A percentile compares a stretch with the other conserved stretches of the same genome.
These are phyloP conservation scores for Marmota monax DNA, from an alignment of 2,113 vertebrate genomes.

Conservation along the genomic window DNA sequence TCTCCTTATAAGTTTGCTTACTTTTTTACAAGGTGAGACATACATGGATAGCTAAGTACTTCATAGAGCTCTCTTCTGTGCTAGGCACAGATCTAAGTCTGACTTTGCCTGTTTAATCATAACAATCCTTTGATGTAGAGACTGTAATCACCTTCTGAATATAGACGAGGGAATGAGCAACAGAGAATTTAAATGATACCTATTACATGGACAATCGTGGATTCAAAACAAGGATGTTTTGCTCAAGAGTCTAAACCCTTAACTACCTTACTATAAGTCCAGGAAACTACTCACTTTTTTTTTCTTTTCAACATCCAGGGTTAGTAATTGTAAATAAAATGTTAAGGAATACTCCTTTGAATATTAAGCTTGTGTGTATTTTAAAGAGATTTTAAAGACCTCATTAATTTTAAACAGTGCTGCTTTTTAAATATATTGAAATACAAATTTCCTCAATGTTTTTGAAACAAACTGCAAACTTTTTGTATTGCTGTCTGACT, in stretches of 20 bases:
- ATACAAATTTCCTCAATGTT: neutral
- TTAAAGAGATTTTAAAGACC: neutral
- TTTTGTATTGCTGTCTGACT: neutral
- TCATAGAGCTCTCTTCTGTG: neutral
- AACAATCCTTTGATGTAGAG: neutral
- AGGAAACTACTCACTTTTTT: neutral
- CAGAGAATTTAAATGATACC: neutral
- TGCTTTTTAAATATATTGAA: neutral
- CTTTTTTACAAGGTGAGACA: neutral
- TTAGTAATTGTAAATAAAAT: neutral
- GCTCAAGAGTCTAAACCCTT: neutral
- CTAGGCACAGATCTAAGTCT: neutral
- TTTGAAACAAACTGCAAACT: neutral
- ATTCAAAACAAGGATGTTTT: neutral
- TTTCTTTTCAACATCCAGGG: neutral
- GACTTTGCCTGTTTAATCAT: neutral
- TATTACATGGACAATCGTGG: neutral
- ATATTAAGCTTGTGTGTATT: neutral
- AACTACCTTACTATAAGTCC: neutral
- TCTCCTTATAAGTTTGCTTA: neutral
- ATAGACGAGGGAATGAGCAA: neutral
- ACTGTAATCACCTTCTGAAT: neutral
- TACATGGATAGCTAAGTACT: neutral
- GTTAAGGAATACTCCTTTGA: neutral
- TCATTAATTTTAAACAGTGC: neutral